A percentile compares a stretch with the other conserved stretches of the same genome.
Evolutionary conservation across 2,888 invertebrate genomes (phyloP).

Genomic region (Limnephilus rhombicus): DNA sequence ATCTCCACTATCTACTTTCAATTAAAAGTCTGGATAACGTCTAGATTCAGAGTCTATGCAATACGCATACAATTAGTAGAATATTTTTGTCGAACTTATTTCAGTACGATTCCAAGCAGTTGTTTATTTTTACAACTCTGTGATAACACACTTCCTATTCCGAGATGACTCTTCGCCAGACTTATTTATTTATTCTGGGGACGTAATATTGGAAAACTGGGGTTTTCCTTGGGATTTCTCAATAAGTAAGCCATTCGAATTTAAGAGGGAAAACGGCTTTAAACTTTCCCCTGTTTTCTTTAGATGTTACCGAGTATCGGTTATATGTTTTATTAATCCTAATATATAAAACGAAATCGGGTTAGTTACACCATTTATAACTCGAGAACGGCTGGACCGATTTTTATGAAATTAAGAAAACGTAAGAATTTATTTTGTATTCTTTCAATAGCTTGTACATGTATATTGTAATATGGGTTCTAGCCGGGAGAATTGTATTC

Average conservation of each 20-base stretch:
- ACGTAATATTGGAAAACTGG: background rate
- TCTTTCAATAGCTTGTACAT: too few species aligned
- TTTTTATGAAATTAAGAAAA: too few species aligned
- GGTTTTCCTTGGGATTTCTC: background rate
- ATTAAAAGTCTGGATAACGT: background rate
- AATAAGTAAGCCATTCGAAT: background rate
- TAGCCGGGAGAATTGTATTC: too few species aligned
- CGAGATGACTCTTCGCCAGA: background rate
- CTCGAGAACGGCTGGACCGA: too few species aligned
- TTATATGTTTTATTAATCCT: background rate
- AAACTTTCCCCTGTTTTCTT: background rate
- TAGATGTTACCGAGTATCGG: background rate
- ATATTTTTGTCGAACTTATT: background rate
- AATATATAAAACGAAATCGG: too few species aligned
- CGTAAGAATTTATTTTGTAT: too few species aligned
- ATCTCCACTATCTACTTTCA: background rate
- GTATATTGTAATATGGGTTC: too few species aligned
- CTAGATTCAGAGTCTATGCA: background rate
- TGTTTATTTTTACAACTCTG: background rate
- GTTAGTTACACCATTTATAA: too few species aligned
- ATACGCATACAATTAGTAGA: background rate
- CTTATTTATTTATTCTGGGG: background rate
- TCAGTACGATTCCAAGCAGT: background rate
- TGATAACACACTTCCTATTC: slow-evolving; percentile 1
- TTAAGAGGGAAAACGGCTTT: background rate